Percentiles rank a stretch among this genome's conserved stretches.
Evolutionary conservation across 2,113 vertebrate genomes (phyloP).

Genomic region (Coracopsis vasa): DNA sequence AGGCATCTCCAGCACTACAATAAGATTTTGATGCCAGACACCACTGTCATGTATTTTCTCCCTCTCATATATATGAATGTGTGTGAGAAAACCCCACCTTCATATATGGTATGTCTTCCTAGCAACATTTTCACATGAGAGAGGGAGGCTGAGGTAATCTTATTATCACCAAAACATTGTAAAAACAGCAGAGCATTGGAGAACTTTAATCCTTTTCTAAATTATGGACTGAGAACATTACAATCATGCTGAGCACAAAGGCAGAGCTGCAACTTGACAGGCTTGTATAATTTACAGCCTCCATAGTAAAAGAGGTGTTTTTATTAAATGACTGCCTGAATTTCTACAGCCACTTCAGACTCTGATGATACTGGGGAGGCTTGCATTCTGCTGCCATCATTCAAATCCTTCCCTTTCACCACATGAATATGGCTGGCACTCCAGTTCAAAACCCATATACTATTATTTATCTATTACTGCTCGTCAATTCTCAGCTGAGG

Average conservation of each 20-base stretch:
- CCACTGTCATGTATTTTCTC: constrained; percentile 15
- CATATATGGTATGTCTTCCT: constrained; percentile 27
- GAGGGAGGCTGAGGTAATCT: constrained; percentile 55
- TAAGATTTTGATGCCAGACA: not conserved
- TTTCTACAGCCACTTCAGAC: constrained; percentile 48
- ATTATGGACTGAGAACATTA: constrained; percentile 82
- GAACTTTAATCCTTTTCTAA: constrained; percentile 72
- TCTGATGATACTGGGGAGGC: constrained; percentile 4
- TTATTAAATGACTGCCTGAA: constrained; percentile 52
- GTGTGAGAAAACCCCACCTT: constrained; percentile 59
- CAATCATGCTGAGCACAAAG: constrained; percentile 78
- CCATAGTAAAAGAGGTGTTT: constrained; percentile 48
- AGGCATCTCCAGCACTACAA: not conserved
- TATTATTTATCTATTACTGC: constrained; percentile 51
- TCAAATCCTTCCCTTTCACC: constrained; percentile 43
- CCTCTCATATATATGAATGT: constrained; percentile 4
- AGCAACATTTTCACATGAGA: constrained; percentile 39
- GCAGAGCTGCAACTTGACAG: constrained; percentile 71
- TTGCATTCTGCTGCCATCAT: constrained; percentile 42
- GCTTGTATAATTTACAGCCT: constrained; percentile 60
- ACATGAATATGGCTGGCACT: constrained; percentile 62
- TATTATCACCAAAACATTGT: constrained; percentile 56
- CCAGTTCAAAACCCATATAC: constrained; percentile 40
- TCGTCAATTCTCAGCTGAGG: not conserved
- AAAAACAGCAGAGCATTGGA: constrained; percentile 53